Evolutionary conservation across 2,888 invertebrate species (phyloP), one percentile per base, ranked within the genome.

Genomic region (Himalopsyche japonica): DNA sequence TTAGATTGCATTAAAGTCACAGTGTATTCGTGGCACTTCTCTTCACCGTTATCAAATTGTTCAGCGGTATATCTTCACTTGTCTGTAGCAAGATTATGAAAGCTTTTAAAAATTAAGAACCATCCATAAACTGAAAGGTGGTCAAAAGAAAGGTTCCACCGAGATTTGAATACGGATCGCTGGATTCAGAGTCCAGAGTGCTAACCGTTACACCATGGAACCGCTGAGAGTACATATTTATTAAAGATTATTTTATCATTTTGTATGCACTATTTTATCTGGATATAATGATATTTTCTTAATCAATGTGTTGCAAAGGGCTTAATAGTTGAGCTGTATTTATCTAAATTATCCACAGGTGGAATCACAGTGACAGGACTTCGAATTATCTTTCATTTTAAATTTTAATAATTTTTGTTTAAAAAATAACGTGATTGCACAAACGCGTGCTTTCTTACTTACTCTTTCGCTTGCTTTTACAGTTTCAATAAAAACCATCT

Each of bases 191-290:
- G 93, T 93, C 93, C 93, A 93, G 93, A 93, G 93, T 93, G 93
- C 93, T 93, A 92, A 93, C 93, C 93, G 92, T 93, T 93, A 93
- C 93, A 93, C 93, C 93, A 93, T 93, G 93, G 93, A 91, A 92
- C 92, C 93, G 87, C 27, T 57, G 10, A 48, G 20, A 57, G 5
- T 20, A 0, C 57, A 57, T n/a, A 57, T 10, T 1, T 6, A 6
- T 8, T 20, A 24, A 57, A 20, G 20, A 3, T 57, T 10, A 57
- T 24, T 57, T n/a, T 20, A 57, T 20, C 8, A 57, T 57, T 20
- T 57, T 24, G 57, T 57, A 57, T 57, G 57, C 57, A n/a, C 15
- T n/a, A 20, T 57, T 8, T 57, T 20, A 57, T 57, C 57, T 6
- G 7, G 24, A 20, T 57, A 24, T 49, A 6, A 37, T 49, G n/a